Base-by-base conservation (phyloP, 1,140 invertebrate genomes). In the Helicoverpa armigera region DNA sequence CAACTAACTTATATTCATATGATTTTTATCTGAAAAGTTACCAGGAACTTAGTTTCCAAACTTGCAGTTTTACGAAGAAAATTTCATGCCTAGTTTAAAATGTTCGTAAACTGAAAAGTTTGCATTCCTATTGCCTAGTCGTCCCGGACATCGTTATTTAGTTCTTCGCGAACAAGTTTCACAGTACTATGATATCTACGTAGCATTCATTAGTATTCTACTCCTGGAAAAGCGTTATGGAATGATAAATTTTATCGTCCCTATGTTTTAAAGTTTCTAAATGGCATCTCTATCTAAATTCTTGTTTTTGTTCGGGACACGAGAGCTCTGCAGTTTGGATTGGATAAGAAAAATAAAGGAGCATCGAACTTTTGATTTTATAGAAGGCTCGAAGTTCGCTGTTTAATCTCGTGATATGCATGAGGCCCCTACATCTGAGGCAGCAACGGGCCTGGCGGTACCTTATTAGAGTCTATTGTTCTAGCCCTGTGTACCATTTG, bases 401-500 rank as follows among this genome's bases (percentile, higher is more conserved):
- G 35, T 43, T 9, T 43, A 43, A 9, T 43, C 35, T 43, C 35
- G 5, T 2, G n/a, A 53, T 60, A 58, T 60, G 58, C n/a, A 35
- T 29, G 58, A 60, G 58, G 61, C 13, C 48, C 31, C 9, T 18
- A 50, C 14, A 23, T n/a, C 63, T 48, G 35, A 31, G 50, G 50
- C 54, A 31, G 29, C 31, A 79, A 53, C 58, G 31, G n/a, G 50
- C 56, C 69, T 54, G 16, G 29, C 61, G 76, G 81, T 72, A 63
- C 83, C 81, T 84, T 88, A 86, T 88, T 85, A 85, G 81, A 74
- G 16, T 63, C 82, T 75, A 85, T 88, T 88, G 87, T 88, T 86
- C 60, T 53, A 73, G 23, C 79, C 43, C 73, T 79, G 79, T 81
- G 72, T 50, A 73, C 75, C 77, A 80, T 84, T 86, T 83, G 87